These are phyloP conservation scores for Chaenodraco wilsoni DNA, from an alignment of 2,797 vertebrate species.

Conservation along the genomic window DNA sequence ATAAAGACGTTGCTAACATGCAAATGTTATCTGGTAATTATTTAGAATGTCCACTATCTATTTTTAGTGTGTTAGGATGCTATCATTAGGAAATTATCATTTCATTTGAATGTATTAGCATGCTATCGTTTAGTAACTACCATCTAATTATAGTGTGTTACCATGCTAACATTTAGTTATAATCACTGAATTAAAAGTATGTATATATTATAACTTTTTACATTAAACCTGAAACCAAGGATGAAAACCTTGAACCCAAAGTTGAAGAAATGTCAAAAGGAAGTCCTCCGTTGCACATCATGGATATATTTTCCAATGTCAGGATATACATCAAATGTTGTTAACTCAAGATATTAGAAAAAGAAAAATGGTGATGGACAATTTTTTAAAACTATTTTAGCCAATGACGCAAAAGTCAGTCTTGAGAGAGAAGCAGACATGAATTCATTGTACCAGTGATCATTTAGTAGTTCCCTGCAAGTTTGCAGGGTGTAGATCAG, in stretches of 20 bases:
- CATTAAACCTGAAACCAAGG: background rate
- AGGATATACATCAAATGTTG: background rate
- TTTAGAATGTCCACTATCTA: background rate
- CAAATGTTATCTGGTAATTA: too few species aligned
- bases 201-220: too few species aligned
- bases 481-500: background rate
- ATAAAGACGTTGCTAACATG: background rate
- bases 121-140: too few species aligned
- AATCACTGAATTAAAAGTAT: too few species aligned
- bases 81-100: background rate
- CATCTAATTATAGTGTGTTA: background rate
- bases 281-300: too few species aligned
- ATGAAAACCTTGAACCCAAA: background rate
- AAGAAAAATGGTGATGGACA: background rate
- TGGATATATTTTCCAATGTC: background rate
- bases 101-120: too few species aligned
- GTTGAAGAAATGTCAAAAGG: background rate
- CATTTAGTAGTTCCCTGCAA: background rate
- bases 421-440: background rate
- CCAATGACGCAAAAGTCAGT: too few species aligned
- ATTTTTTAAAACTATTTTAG: background rate
- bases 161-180: background rate
- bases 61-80: background rate
- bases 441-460: constrained; percentile 1
- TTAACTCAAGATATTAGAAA: background rate